A percentile compares a stretch with the other conserved stretches of the same genome.
phyloP scores from a whole-genome alignment of 1,140 invertebrate genomes.

The Drosophila gunungcola region DNA sequence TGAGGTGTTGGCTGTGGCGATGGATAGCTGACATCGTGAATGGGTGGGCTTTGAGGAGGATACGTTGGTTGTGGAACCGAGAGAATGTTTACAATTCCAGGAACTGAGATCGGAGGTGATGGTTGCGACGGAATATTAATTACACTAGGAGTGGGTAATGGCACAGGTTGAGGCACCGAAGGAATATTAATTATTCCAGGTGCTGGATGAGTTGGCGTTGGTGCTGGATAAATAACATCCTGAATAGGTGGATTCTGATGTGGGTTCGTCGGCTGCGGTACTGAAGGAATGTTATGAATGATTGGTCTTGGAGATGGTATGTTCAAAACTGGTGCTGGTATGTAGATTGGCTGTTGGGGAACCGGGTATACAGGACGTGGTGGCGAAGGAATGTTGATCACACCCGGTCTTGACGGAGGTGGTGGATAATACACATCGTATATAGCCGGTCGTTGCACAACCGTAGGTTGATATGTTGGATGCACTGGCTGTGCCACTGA shows the following conservation, averaged over 20 bases:
- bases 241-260: conserved; percentile 15
- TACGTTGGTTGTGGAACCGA: conserved; percentile 17
- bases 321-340: conserved; percentile 16
- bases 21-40: conserved; percentile 62
- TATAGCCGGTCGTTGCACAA: conserved; percentile 65
- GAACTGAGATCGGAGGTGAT: conserved; percentile 14
- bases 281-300: conserved; percentile 85
- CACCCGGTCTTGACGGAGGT: conserved; percentile 22
- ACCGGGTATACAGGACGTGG: conserved; percentile 26
- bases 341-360: conserved; percentile 30
- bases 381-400: conserved; percentile 56
- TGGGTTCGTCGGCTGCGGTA: conserved; percentile 12
- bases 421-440: conserved; percentile 86
- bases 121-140: conserved; percentile 41
- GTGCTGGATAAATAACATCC: conserved; percentile 61
- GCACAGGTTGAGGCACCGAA: conserved; percentile 11
- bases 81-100: conserved; percentile 81
- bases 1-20: conserved; percentile 9
- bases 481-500: conserved; percentile 69
- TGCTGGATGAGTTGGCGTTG: conserved; percentile 1
- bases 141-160: conserved; percentile 21
- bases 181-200: conserved; percentile 16
- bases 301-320: conserved; percentile 85
- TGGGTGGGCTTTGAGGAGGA: background rate
- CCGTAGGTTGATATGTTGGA: conserved; percentile 89